phyloP scores from a whole-genome alignment of 2,888 invertebrate genomes.

The Leptinotarsa juncta region DNA sequence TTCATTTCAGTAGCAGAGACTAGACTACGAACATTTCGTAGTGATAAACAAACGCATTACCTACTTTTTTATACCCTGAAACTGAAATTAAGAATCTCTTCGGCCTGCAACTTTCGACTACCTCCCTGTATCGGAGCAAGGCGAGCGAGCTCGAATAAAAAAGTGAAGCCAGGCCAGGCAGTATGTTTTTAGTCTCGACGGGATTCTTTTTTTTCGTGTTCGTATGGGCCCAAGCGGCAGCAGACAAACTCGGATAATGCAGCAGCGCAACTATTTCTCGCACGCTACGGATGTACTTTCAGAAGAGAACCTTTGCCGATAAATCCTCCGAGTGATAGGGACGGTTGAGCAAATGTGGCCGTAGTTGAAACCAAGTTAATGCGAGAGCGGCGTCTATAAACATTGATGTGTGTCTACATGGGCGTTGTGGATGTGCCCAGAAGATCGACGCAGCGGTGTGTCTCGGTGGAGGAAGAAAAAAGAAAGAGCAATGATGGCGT shows the following conservation, averaged over 20 bases:
- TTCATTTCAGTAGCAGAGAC: no score
- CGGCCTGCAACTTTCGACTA: not conserved
- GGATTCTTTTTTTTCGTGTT: constrained; percentile 25
- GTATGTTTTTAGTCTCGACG: constrained; percentile 31
- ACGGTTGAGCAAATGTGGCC: constrained; percentile 23
- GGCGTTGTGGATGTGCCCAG: constrained; percentile 21
- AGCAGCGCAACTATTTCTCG: constrained; percentile 28
- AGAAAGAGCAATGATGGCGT: not conserved
- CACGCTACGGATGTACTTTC: constrained; percentile 24
- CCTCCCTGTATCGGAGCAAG: constrained; percentile 32
- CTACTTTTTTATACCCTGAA: not conserved
- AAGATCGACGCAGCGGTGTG: constrained; percentile 23
- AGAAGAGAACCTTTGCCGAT: constrained; percentile 11
- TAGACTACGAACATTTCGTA: no score
- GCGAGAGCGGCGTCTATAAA: constrained; percentile 33
- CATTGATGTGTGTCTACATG: constrained; percentile 30
- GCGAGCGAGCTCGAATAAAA: constrained; percentile 35
- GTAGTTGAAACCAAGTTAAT: constrained; percentile 32
- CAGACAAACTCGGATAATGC: constrained; percentile 32
- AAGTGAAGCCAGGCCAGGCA: constrained; percentile 28
- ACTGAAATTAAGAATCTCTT: not conserved
- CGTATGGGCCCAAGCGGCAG: constrained; percentile 27
- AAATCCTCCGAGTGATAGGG: constrained; percentile 27
- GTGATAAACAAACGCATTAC: no score
- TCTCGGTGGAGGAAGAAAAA: not conserved